Percentiles rank a stretch among this genome's conserved stretches.
phyloP scores from a whole-genome alignment of 2,113 vertebrate species.

The Athene cunicularia region DNA sequence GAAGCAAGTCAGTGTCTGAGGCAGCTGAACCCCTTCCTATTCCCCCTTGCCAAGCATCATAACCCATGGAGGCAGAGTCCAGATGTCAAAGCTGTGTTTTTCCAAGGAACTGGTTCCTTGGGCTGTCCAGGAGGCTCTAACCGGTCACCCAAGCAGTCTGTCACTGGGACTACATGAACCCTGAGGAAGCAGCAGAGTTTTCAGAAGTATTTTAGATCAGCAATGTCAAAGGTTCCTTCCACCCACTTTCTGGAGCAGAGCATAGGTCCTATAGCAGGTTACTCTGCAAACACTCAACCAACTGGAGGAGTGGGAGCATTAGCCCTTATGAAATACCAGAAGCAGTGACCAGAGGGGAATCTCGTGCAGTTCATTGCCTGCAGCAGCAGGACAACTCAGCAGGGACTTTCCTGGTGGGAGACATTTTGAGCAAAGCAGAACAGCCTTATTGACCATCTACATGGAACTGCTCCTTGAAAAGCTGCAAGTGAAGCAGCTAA shows the following conservation, averaged over 20 bases:
- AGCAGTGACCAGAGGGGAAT: background rate
- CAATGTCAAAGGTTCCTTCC: fast-evolving
- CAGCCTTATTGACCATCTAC: background rate
- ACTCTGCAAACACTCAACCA: background rate
- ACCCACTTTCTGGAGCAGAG: background rate
- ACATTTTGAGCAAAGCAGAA: background rate
- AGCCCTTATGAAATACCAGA: background rate
- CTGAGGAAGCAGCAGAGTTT: background rate
- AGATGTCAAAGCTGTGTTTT: background rate
- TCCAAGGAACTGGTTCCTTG: background rate
- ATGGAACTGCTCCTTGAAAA: background rate
- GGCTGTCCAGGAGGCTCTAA: background rate
- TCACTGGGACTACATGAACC: too few species aligned
- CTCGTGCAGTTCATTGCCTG: background rate
- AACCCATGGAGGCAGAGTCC: background rate
- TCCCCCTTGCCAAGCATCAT: background rate
- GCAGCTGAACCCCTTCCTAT: background rate
- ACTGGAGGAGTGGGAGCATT: background rate
- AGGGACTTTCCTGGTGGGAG: background rate
- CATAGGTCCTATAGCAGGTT: background rate
- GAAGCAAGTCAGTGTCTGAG: background rate
- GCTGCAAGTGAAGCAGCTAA: background rate
- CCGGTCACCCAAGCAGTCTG: background rate
- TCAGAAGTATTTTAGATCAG: background rate
- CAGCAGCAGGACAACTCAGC: background rate